phyloP scores from a whole-genome alignment of 2,797 vertebrate genomes.

The Tragopan temminckii region DNA sequence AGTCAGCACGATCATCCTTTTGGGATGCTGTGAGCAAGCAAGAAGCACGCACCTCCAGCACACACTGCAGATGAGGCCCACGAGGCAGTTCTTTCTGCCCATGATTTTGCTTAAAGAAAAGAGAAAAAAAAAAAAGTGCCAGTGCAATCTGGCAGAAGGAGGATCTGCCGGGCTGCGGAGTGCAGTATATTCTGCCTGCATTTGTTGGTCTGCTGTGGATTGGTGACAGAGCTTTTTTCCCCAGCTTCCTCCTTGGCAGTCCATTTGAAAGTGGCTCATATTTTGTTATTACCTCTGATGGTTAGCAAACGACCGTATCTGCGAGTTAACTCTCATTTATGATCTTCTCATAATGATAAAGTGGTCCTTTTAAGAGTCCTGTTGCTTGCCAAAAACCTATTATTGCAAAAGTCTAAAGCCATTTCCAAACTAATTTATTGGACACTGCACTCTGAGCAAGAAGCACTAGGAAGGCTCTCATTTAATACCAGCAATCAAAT shows the following conservation, averaged over 20 bases:
- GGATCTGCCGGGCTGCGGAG: conserved; percentile 12
- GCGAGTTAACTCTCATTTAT: conserved; percentile 54
- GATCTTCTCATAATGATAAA: conserved; percentile 61
- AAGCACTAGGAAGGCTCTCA: conserved; percentile 36
- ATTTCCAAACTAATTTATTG: conserved; percentile 53
- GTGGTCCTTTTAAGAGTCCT: conserved; percentile 58
- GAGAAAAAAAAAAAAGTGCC: not conserved
- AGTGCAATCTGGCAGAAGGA: not conserved
- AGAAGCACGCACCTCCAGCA: not conserved
- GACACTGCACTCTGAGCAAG: conserved; percentile 32
- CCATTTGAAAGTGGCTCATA: conserved; percentile 14
- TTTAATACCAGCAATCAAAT: conserved; percentile 70
- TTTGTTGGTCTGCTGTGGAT: not conserved
- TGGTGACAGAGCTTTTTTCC: not conserved
- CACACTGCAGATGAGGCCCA: not conserved
- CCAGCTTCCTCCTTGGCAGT: conserved; percentile 32
- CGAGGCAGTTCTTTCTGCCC: not conserved
- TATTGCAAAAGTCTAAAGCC: conserved; percentile 52
- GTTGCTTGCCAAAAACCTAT: conserved; percentile 58
- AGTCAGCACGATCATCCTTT: not conserved
- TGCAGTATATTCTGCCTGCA: not conserved
- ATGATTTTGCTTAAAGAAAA: not conserved
- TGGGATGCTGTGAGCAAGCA: not conserved
- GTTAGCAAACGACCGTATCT: not conserved
- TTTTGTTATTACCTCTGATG: conserved; percentile 60